Conservation (phyloP, 2,797 vertebrate genomes). For the Denticeps clupeoides region DNA sequence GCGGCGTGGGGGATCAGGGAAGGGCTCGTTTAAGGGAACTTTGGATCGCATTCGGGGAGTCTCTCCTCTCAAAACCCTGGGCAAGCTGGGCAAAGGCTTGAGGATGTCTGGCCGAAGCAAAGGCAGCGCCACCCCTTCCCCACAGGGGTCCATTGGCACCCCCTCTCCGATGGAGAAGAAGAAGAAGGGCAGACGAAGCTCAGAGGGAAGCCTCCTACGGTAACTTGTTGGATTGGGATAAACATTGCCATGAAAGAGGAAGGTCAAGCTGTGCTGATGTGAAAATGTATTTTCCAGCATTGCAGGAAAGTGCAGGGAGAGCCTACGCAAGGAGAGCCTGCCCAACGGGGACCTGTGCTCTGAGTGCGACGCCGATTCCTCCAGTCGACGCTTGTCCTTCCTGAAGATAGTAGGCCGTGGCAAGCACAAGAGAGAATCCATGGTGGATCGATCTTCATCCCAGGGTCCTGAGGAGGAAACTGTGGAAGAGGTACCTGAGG, state of each 20-base stretch:
- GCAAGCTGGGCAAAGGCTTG: constrained; percentile 58
- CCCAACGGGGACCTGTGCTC: constrained; percentile 44
- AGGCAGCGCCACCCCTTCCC: constrained; percentile 39
- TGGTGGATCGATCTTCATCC: constrained; percentile 46
- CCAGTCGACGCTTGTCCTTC: constrained; percentile 62
- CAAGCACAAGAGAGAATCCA: constrained; percentile 55
- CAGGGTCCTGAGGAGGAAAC: constrained; percentile 49
- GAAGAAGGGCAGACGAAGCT: constrained; percentile 67
- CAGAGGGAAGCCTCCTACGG: constrained; percentile 73
- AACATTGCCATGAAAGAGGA: no score
- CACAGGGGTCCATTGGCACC: constrained; percentile 45
- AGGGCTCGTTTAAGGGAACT: constrained; percentile 51
- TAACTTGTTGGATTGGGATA: constrained; percentile 11
- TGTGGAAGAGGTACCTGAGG: constrained; percentile 50
- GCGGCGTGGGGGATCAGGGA: constrained; percentile 45
- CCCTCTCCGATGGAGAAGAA: constrained; percentile 52
- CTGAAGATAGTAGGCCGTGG: constrained; percentile 67
- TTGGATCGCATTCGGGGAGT: constrained; percentile 38
- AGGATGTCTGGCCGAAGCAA: constrained; percentile 49
- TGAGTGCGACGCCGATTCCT: constrained; percentile 50
- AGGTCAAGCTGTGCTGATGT: no score
- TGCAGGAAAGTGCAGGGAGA: constrained; percentile 55
- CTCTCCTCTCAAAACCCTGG: constrained; percentile 59
- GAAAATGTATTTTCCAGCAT: constrained; percentile 45
- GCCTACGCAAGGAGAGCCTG: constrained; percentile 48